Evolutionary conservation across 1,140 invertebrate genomes (phyloP).

Genomic region (Orchesella cincta): DNA sequence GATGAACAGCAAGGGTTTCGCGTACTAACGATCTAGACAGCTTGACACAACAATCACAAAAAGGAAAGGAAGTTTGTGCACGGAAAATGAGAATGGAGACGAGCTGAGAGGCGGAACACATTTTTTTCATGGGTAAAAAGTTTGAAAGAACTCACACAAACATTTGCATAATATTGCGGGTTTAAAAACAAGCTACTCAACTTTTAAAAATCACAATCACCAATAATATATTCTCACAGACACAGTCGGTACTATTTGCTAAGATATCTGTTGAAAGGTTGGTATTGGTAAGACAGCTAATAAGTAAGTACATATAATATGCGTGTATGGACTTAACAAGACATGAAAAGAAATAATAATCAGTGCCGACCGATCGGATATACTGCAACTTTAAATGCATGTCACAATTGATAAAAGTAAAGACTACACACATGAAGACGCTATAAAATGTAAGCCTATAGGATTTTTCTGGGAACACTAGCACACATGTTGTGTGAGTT

Average conservation of each 20-base stretch:
- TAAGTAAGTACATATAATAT: too few relatives aligned
- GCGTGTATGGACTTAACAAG: too few relatives aligned
- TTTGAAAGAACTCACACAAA: not conserved
- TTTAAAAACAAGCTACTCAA: constrained; percentile 2
- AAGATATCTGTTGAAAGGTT: not conserved
- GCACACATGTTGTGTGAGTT: not conserved
- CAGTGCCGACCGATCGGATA: not conserved
- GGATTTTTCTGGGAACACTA: too few relatives aligned
- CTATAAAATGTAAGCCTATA: too few relatives aligned
- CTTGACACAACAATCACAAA: constrained; percentile 14
- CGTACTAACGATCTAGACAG: not conserved
- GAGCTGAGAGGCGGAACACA: too few relatives aligned
- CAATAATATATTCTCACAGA: not conserved
- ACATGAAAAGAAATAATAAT: not conserved
- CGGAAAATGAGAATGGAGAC: too few relatives aligned
- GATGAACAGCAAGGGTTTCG: not conserved
- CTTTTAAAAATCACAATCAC: not conserved
- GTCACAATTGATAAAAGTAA: constrained; percentile 21
- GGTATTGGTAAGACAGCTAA: too few relatives aligned
- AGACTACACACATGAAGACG: too few relatives aligned
- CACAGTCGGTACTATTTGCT: not conserved
- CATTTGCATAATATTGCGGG: constrained; percentile 8
- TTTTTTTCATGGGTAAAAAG: not conserved
- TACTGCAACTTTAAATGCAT: not conserved
- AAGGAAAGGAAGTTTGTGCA: too few relatives aligned